Conservation (phyloP, 2,888 invertebrate species). For the Pocota personata region DNA sequence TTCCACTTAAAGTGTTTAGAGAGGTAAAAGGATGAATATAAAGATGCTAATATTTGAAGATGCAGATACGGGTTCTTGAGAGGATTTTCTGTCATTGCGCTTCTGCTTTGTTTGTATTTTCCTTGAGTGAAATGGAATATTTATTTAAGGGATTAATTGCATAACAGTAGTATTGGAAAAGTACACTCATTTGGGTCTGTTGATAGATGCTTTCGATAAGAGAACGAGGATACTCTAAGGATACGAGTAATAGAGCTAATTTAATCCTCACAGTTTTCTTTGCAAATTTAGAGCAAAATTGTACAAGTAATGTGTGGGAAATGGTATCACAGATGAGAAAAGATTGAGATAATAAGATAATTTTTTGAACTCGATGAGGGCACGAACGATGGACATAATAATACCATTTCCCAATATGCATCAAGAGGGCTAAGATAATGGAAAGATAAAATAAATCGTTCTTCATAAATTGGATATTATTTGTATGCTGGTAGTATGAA, state of each 20-base stretch:
- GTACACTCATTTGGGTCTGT: conserved; percentile 4
- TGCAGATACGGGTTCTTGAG: conserved; percentile 30
- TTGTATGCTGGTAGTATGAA: too few species aligned
- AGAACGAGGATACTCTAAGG: background rate
- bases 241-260: too few species aligned
- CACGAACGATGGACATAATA: too few species aligned
- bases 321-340: background rate
- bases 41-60: conserved; percentile 40
- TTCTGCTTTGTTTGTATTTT: conserved; percentile 27
- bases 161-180: conserved; percentile 2
- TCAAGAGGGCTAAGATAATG: too few species aligned
- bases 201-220: conserved; percentile 9
- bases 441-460: too few species aligned
- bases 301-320: background rate
- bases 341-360: background rate
- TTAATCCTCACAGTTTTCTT: background rate
- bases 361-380: background rate
- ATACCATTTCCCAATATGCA: too few species aligned
- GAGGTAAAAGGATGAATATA: conserved; percentile 44
- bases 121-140: conserved; percentile 8
- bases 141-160: conserved; percentile 51
- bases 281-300: background rate
- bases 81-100: conserved; percentile 28
- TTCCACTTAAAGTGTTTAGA: conserved; percentile 56
- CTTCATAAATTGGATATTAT: too few species aligned